Conservation (phyloP, 2,113 vertebrate genomes). For the Chamaea fasciata region DNA sequence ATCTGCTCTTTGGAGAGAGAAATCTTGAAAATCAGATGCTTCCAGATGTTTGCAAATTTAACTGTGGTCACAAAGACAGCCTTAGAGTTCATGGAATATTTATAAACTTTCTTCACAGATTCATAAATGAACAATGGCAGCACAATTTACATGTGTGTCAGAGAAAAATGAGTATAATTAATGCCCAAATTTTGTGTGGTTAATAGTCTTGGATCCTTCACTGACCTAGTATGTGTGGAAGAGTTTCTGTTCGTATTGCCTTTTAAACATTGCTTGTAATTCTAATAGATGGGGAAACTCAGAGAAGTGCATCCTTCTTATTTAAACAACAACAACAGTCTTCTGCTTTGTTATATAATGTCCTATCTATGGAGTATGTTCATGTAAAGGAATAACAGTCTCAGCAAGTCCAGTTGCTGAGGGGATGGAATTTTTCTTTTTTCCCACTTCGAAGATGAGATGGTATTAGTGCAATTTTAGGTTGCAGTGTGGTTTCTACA, state of each 20-base stretch:
- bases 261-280: background rate
- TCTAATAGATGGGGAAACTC: background rate
- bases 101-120: background rate
- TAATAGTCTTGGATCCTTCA: background rate
- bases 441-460: background rate
- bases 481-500: background rate
- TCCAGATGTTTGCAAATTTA: background rate
- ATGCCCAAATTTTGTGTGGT: background rate
- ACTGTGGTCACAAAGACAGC: background rate
- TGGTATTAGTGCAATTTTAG: background rate
- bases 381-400: background rate
- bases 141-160: background rate
- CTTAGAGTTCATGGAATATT: background rate
- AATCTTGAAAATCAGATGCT: background rate
- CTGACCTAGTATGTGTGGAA: background rate
- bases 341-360: background rate
- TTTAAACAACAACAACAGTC: background rate
- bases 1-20: background rate
- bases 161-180: background rate
- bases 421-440: background rate
- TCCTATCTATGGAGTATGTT: background rate
- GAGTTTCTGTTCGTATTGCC: background rate
- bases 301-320: background rate
- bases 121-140: conserved; percentile 4
- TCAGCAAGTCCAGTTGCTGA: background rate